These are phyloP conservation scores for Chunga burmeisteri DNA, from an alignment of 2,113 vertebrate species.

Conservation along the genomic window DNA sequence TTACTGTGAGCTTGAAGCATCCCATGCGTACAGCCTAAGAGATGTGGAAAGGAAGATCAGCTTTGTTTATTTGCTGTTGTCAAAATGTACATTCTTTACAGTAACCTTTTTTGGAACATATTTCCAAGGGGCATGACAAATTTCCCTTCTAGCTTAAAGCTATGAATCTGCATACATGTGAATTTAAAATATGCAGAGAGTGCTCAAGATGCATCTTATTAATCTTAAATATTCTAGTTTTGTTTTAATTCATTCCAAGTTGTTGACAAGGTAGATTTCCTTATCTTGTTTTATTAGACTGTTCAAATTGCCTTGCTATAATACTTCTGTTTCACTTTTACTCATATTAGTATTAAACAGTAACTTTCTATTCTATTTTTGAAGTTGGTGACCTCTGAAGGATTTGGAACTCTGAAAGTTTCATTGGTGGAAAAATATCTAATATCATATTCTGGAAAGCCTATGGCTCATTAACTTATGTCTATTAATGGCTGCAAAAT, in stretches of 20 bases:
- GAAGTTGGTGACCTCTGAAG: slow-evolving; percentile 68
- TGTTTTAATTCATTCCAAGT: background rate
- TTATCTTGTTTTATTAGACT: background rate
- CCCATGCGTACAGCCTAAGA: background rate
- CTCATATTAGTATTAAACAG: background rate
- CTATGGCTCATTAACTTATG: slow-evolving; percentile 58
- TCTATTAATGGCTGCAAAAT: slow-evolving; percentile 65
- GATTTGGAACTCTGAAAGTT: slow-evolving; percentile 55
- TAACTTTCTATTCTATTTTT: slow-evolving; percentile 38
- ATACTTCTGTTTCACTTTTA: slow-evolving; percentile 11
- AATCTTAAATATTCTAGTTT: background rate
- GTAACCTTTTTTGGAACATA: background rate
- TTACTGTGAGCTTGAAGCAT: background rate
- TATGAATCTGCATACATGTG: background rate
- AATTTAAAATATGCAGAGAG: background rate
- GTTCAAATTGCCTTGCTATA: background rate
- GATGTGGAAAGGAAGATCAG: background rate
- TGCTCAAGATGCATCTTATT: background rate
- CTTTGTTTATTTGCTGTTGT: background rate
- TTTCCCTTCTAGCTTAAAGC: background rate
- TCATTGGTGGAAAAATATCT: slow-evolving; percentile 54
- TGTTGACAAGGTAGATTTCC: background rate
- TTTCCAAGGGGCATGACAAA: background rate
- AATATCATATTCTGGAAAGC: slow-evolving; percentile 45
- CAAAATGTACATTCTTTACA: background rate